Conservation (phyloP, 2,797 vertebrate genomes). For the Cyprinella venusta region DNA sequence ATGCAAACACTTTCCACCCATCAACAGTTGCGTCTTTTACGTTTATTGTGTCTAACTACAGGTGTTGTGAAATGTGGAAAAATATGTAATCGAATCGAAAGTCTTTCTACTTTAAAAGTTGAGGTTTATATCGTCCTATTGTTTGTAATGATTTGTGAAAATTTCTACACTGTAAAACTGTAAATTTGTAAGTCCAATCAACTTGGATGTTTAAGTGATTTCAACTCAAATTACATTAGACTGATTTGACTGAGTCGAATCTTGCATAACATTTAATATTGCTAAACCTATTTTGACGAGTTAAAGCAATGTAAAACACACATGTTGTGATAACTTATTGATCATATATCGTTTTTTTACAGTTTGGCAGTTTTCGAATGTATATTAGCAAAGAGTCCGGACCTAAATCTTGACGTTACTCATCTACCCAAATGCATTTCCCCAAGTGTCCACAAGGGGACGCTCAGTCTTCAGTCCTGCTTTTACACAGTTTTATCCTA, state of each 20-base stretch:
- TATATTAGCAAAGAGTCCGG: neutral
- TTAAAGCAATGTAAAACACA: too few relatives aligned
- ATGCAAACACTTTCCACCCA: neutral
- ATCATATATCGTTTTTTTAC: too few relatives aligned
- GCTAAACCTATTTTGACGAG: too few relatives aligned
- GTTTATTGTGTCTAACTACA: neutral
- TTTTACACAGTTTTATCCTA: neutral
- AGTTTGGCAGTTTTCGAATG: neutral
- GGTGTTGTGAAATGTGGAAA: neutral
- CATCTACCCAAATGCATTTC: neutral
- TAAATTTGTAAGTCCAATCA: too few relatives aligned
- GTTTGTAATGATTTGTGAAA: neutral
- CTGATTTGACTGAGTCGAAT: too few relatives aligned
- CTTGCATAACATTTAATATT: too few relatives aligned
- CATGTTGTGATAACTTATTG: too few relatives aligned
- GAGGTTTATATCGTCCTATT: neutral
- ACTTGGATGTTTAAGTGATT: too few relatives aligned
- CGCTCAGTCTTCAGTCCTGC: constrained; percentile 27
- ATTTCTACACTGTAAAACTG: neutral
- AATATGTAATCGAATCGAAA: neutral
- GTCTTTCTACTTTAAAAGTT: neutral
- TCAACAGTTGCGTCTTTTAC: neutral
- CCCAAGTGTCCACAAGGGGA: constrained; percentile 31
- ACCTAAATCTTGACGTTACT: neutral
- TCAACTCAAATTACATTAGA: too few relatives aligned